These are phyloP conservation scores for Ovis canadensis DNA, from an alignment of 2,113 vertebrate genomes.

Conservation along the genomic window DNA sequence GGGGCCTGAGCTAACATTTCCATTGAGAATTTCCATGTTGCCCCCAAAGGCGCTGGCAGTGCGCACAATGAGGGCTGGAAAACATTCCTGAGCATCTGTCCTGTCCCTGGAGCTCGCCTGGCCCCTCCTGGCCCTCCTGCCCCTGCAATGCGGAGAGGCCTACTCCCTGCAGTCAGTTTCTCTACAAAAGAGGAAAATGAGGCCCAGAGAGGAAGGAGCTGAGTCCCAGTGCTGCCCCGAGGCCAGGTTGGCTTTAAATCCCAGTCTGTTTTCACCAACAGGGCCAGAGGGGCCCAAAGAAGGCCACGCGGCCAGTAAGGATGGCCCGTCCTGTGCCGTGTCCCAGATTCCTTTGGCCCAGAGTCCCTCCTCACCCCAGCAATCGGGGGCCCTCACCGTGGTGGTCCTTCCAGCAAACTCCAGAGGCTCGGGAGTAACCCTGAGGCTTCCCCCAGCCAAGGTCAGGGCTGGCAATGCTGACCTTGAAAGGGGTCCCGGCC, in stretches of 20 bases:
- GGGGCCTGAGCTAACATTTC: background rate
- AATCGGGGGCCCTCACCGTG: background rate
- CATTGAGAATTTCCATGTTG: background rate
- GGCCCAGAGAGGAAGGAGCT: background rate
- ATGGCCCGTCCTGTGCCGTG: rapidly evolving
- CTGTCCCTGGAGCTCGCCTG: background rate
- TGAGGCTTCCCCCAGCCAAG: background rate
- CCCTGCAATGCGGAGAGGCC: rapidly evolving
- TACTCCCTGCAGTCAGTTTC: rapidly evolving
- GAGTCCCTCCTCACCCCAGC: too few relatives aligned
- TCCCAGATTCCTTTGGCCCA: background rate
- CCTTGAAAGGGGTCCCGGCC: background rate
- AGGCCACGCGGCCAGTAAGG: background rate
- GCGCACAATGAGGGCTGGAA: rapidly evolving
- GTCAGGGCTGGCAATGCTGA: background rate
- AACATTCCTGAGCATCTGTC: background rate
- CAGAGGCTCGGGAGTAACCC: background rate
- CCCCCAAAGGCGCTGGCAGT: rapidly evolving
- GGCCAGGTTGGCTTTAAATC: background rate
- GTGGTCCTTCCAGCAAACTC: background rate
- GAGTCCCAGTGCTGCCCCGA: too few relatives aligned
- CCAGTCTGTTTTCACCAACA: background rate
- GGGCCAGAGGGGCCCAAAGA: background rate
- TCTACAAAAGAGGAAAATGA: background rate
- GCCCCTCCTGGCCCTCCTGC: rapidly evolving